These are phyloP conservation scores for Steinernema scapterisci DNA, from an alignment of 2,888 invertebrate species.

Conservation along the genomic window DNA sequence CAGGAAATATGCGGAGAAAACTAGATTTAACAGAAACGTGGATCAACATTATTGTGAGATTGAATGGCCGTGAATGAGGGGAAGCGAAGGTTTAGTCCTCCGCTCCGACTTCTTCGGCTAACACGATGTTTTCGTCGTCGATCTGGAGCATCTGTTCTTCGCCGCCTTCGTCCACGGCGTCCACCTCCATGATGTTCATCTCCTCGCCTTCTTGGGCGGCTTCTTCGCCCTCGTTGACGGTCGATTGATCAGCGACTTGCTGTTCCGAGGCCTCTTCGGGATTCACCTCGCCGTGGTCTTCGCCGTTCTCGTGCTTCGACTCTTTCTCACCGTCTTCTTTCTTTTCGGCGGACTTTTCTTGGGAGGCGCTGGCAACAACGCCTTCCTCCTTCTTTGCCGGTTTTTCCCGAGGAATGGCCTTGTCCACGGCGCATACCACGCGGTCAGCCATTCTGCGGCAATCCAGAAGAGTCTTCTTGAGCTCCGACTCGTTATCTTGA, in stretches of 20 bases:
- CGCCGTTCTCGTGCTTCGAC: neutral
- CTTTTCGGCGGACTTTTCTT: conserved; percentile 10
- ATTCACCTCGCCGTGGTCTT: neutral
- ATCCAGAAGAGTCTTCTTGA: conserved; percentile 56
- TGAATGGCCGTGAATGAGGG: too few species aligned
- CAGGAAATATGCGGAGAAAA: too few species aligned
- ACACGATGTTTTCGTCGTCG: conserved; percentile 12
- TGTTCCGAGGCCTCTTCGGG: neutral
- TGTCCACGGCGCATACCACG: conserved; percentile 55
- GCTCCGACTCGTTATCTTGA: conserved; percentile 51
- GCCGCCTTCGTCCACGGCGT: neutral
- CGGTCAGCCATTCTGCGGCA: conserved; percentile 56
- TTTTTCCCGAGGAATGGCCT: conserved; percentile 51
- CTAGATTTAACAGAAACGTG: too few species aligned
- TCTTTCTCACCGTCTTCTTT: neutral
- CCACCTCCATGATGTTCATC: conserved; percentile 28
- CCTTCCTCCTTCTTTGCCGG: conserved; percentile 37
- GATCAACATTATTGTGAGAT: too few species aligned
- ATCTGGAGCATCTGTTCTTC: conserved; percentile 8
- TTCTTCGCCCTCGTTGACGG: neutral
- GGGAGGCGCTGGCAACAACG: neutral
- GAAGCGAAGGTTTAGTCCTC: conserved; percentile 13
- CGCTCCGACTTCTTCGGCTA: conserved; percentile 13
- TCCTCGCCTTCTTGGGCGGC: neutral
- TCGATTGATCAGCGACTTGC: neutral